Conservation (phyloP, 1,140 invertebrate species). For the Cydia splendana region DNA sequence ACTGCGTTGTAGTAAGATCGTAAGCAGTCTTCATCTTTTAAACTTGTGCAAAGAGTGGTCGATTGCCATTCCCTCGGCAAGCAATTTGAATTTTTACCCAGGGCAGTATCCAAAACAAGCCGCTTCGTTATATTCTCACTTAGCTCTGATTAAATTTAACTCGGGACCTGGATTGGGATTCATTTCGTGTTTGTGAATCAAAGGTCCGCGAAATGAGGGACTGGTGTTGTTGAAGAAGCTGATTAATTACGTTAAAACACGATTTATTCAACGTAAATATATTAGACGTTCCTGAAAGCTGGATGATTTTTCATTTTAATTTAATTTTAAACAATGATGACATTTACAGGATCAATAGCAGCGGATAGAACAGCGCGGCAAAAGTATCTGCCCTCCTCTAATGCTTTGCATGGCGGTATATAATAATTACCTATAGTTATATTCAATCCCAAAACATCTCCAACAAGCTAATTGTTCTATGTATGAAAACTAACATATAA, state of each 20-base stretch:
- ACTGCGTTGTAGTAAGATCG: no score
- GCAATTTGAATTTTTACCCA: not conserved
- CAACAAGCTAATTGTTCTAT: no score
- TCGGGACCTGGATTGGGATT: constrained; percentile 19
- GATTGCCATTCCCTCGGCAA: not conserved
- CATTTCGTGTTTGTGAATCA: constrained; percentile 19
- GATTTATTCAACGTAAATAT: not conserved
- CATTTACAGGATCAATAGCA: no score
- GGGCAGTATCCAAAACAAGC: constrained; percentile 26
- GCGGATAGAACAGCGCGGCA: no score
- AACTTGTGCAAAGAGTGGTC: no score
- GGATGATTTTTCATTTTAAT: not conserved
- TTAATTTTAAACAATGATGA: no score
- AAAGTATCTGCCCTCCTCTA: no score
- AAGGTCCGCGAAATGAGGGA: constrained; percentile 25
- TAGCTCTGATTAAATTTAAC: constrained; percentile 28
- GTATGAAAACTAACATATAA: no score
- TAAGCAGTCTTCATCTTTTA: no score
- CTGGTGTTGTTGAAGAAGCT: constrained; percentile 17
- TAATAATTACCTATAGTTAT: no score
- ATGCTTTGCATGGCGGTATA: no score
- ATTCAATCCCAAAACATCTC: no score
- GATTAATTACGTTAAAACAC: constrained; percentile 19
- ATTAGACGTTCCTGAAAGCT: not conserved
- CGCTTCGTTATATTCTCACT: constrained; percentile 17